phyloP scores from a whole-genome alignment of 2,113 vertebrate genomes.

The Cettia cetti region DNA sequence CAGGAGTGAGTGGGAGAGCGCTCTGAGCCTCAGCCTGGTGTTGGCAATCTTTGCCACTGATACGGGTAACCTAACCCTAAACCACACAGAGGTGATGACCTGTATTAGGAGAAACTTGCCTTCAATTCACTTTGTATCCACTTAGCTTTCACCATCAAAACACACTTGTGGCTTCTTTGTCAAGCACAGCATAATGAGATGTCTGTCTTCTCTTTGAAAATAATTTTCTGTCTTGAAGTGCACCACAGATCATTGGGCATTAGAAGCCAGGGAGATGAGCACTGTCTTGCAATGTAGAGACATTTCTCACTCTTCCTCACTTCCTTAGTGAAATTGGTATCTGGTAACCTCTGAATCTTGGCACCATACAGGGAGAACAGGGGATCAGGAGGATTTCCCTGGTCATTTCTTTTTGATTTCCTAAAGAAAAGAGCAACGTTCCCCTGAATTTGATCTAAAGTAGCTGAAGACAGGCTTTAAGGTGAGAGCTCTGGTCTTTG shows the following conservation, averaged over 20 bases:
- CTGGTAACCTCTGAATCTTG: neutral
- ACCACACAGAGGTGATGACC: neutral
- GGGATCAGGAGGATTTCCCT: neutral
- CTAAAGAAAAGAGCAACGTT: neutral
- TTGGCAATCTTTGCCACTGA: neutral
- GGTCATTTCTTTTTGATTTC: neutral
- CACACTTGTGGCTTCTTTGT: neutral
- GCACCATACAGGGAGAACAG: neutral
- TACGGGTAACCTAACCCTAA: neutral
- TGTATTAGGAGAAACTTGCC: neutral
- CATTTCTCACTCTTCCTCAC: neutral
- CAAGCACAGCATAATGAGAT: neutral
- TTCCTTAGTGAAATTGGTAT: neutral
- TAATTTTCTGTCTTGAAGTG: neutral
- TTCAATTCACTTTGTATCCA: neutral
- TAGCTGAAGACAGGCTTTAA: neutral
- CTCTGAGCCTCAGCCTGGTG: neutral
- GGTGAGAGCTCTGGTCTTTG: neutral
- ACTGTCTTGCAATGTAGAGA: neutral
- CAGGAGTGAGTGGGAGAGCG: neutral
- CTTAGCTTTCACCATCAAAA: neutral
- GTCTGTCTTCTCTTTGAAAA: neutral
- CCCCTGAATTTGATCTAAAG: neutral
- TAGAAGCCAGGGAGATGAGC: neutral
- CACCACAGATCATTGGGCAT: rapidly evolving